Conservation (phyloP, 2,797 vertebrate genomes). For the Microctenopoma stevenorrisi region DNA sequence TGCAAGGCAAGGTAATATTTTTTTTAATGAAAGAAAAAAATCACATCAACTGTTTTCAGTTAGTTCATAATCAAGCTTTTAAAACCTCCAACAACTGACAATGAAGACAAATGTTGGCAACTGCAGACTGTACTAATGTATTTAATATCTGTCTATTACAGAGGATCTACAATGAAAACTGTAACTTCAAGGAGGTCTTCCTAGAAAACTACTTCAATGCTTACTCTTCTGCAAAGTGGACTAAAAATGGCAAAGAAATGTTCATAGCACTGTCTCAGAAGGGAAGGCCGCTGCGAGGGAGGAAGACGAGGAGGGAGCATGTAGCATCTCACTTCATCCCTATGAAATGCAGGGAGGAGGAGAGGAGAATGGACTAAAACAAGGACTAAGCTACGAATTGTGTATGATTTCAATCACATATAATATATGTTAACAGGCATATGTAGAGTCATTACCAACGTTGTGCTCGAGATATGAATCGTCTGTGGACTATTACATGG, state of each 20-base stretch:
- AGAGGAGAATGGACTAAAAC: slow-evolving; percentile 78
- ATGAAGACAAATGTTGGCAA: slow-evolving; percentile 2
- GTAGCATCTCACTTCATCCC: slow-evolving; percentile 96
- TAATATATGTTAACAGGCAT: slow-evolving; percentile 53
- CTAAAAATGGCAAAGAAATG: slow-evolving; percentile 92
- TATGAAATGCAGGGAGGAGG: slow-evolving; percentile 91
- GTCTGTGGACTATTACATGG: slow-evolving; percentile 34
- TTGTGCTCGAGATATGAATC: slow-evolving; percentile 48
- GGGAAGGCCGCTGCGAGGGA: slow-evolving; percentile 91
- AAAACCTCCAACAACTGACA: slow-evolving; percentile 2
- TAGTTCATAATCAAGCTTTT: neutral
- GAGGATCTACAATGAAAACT: slow-evolving; percentile 96
- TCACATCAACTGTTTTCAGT: neutral
- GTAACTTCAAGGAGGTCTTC: slow-evolving; percentile 98
- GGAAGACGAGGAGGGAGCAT: slow-evolving; percentile 93
- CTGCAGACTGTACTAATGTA: neutral
- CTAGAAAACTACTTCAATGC: slow-evolving; percentile 98
- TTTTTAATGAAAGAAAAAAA: slow-evolving; percentile 17
- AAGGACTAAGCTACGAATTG: slow-evolving; percentile 15
- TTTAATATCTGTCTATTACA: slow-evolving; percentile 69
- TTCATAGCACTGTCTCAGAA: slow-evolving; percentile 96
- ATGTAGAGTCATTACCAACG: slow-evolving; percentile 51
- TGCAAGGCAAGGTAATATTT: slow-evolving; percentile 93
- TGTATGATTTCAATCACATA: slow-evolving; percentile 46
- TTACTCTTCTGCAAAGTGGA: slow-evolving; percentile 96